Conservation (phyloP, 2,888 invertebrate species). For the Branchellion lobata region DNA sequence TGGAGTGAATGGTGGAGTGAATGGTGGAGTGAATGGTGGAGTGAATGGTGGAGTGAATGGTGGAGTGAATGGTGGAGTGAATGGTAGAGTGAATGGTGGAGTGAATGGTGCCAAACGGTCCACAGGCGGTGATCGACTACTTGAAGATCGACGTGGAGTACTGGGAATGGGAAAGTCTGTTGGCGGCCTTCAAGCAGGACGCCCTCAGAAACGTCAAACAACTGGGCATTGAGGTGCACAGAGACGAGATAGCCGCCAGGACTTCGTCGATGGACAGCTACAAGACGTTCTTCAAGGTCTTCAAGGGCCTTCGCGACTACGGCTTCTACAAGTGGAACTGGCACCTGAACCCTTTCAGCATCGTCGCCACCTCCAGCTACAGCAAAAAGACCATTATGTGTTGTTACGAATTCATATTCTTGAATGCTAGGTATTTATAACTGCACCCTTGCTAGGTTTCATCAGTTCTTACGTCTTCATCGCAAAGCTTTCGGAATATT, state of each 20-base stretch:
- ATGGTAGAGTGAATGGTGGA: too few relatives aligned
- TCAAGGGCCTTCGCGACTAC: slow-evolving; percentile 40
- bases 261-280: slow-evolving; percentile 40
- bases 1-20: too few relatives aligned
- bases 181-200: slow-evolving; percentile 33
- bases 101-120: too few relatives aligned
- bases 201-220: slow-evolving; percentile 50
- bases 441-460: too few relatives aligned
- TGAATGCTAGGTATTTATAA: slow-evolving; percentile 45
- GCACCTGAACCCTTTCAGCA: slow-evolving; percentile 48
- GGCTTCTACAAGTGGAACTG: slow-evolving; percentile 48
- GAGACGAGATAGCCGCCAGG: slow-evolving; percentile 43
- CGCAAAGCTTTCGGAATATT: too few relatives aligned
- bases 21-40: too few relatives aligned
- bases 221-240: slow-evolving; percentile 50
- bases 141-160: slow-evolving; percentile 52
- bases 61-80: too few relatives aligned
- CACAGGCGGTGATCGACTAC: slow-evolving; percentile 48
- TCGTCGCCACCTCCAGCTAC: slow-evolving; percentile 34
- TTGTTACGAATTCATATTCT: slow-evolving; percentile 49
- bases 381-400: slow-evolving; percentile 44
- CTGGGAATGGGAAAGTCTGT: slow-evolving; percentile 48
- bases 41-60: too few relatives aligned
- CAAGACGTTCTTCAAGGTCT: slow-evolving; percentile 26
- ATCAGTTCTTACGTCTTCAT: too few relatives aligned